Percentiles rank a stretch among this genome's conserved stretches.
Evolutionary conservation across 2,113 vertebrate species (phyloP).

Genomic region (Xiphorhynchus elegans): DNA sequence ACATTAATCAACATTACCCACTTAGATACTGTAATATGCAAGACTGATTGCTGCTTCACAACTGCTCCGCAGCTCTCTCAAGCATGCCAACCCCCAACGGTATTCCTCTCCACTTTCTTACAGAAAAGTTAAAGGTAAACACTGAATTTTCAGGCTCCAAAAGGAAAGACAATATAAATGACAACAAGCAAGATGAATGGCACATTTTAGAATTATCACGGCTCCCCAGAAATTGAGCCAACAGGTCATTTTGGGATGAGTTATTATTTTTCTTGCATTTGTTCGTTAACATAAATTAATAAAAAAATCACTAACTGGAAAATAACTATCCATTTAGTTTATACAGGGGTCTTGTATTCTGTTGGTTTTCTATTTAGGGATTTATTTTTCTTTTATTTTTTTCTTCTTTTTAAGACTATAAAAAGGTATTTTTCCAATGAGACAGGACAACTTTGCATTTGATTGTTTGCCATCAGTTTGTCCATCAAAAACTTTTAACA

Average conservation of each 20-base stretch:
- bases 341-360: neutral
- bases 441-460: neutral
- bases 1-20: constrained; percentile 52
- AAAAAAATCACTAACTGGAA: neutral
- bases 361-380: neutral
- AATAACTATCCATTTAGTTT: neutral
- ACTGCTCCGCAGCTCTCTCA: neutral
- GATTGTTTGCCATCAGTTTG: neutral
- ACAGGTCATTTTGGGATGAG: neutral
- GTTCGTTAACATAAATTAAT: neutral
- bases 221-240: neutral
- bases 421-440: neutral
- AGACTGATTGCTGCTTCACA: neutral
- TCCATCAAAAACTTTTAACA: neutral
- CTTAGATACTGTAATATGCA: constrained; percentile 29
- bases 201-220: neutral
- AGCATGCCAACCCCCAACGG: rapidly evolving
- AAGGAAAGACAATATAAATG: neutral
- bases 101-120: neutral
- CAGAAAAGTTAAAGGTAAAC: neutral
- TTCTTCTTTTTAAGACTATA: neutral
- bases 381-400: neutral
- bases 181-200: neutral
- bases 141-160: neutral
- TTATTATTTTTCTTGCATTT: neutral